Conservation (phyloP, 2,888 invertebrate genomes). For the Nemurella pictetii region DNA sequence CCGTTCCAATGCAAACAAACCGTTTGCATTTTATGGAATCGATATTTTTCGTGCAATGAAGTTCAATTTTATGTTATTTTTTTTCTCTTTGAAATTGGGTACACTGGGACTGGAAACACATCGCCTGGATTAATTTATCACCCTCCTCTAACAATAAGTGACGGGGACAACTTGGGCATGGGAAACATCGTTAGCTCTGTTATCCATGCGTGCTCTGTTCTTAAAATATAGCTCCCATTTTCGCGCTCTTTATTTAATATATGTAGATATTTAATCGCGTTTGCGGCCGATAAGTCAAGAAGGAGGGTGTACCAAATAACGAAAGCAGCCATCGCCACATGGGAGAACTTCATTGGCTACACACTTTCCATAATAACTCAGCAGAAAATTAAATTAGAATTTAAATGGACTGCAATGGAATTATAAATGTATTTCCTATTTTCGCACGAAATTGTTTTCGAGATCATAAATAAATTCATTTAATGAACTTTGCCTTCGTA, state of each 20-base stretch:
- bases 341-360: neutral
- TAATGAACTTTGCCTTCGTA: neutral
- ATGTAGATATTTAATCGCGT: neutral
- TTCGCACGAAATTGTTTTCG: neutral
- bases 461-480: constrained; percentile 6
- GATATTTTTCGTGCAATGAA: too few relatives aligned
- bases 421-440: neutral
- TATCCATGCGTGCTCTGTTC: too few relatives aligned
- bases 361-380: constrained; percentile 11
- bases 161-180: too few relatives aligned
- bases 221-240: too few relatives aligned
- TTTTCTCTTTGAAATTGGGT: too few relatives aligned
- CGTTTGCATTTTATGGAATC: too few relatives aligned
- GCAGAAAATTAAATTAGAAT: constrained; percentile 11
- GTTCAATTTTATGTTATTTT: neutral
- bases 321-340: neutral
- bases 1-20: too few relatives aligned
- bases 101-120: too few relatives aligned
- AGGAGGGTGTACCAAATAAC: neutral
- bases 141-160: too few relatives aligned
- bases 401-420: constrained; percentile 17
- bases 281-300: neutral
- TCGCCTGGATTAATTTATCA: too few relatives aligned
- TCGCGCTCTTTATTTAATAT: too few relatives aligned
- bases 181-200: too few relatives aligned